phyloP scores from a whole-genome alignment of 2,888 invertebrate species.

The Erannis defoliaria region DNA sequence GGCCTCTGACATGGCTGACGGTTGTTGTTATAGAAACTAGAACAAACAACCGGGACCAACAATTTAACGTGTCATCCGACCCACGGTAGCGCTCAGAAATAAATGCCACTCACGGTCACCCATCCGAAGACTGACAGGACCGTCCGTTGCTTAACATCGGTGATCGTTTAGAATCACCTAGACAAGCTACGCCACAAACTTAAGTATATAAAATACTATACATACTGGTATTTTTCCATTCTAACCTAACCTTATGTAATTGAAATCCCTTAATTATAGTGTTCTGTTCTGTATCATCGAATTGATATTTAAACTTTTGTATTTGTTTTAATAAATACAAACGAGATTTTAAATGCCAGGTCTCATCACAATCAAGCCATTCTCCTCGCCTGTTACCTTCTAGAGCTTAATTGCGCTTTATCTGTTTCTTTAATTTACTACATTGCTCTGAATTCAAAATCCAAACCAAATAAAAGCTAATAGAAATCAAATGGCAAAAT shows the following conservation, averaged over 20 bases:
- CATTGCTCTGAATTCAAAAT: constrained; percentile 41
- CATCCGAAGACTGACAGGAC: too few species aligned
- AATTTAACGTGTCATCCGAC: too few species aligned
- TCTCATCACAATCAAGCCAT: constrained; percentile 31
- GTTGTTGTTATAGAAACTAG: too few species aligned
- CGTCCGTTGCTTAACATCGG: too few species aligned
- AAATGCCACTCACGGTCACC: too few species aligned
- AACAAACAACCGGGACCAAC: too few species aligned
- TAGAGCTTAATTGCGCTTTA: constrained; percentile 25
- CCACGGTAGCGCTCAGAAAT: too few species aligned
- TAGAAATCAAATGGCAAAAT: constrained; percentile 9
- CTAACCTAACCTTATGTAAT: not conserved
- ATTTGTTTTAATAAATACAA: constrained; percentile 24
- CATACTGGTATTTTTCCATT: not conserved
- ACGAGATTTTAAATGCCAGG: constrained; percentile 24
- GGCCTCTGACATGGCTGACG: too few species aligned
- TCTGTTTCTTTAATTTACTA: constrained; percentile 35
- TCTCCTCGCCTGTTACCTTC: constrained; percentile 26
- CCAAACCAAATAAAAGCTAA: constrained; percentile 8
- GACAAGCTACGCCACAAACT: too few species aligned
- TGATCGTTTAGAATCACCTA: too few species aligned
- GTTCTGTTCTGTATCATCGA: not conserved
- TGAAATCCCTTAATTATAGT: not conserved
- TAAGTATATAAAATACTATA: not conserved
- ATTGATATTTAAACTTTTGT: constrained; percentile 15